Evolutionary conservation across 2,113 vertebrate genomes (phyloP).

Genomic region (Scolopax mira): DNA sequence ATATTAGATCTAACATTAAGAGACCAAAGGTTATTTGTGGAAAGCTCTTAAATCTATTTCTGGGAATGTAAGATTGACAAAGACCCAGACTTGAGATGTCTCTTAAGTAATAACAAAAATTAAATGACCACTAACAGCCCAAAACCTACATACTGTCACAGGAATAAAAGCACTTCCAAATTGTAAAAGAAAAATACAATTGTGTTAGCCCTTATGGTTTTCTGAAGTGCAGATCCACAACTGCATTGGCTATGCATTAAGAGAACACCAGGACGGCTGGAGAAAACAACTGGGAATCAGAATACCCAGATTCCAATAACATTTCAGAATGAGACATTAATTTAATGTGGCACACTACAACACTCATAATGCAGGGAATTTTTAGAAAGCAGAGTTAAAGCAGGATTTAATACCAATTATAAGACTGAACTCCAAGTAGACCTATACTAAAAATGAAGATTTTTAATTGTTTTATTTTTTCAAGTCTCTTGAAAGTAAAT

Average conservation of each 20-base stretch:
- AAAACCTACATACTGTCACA: not conserved
- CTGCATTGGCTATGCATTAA: not conserved
- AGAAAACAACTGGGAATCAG: not conserved
- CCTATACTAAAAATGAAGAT: not conserved
- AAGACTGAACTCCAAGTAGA: not conserved
- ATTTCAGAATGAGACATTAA: not conserved
- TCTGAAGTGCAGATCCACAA: not conserved
- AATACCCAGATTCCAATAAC: not conserved
- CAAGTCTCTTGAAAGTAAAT: not conserved
- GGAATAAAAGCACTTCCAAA: not conserved
- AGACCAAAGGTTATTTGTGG: not conserved
- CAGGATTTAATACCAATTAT: not conserved
- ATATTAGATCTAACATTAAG: not conserved
- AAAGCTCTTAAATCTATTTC: not conserved
- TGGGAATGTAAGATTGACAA: not conserved
- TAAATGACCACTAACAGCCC: not conserved
- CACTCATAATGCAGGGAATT: not conserved
- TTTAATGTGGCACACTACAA: not conserved
- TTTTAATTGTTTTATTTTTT: not conserved
- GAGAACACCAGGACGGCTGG: not conserved
- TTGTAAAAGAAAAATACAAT: not conserved
- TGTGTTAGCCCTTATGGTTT: not conserved
- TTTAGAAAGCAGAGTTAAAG: not conserved
- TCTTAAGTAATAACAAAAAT: not conserved
- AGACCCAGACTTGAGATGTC: not conserved